Evolutionary conservation across 2,888 invertebrate species (phyloP), one percentile per base, ranked within the genome.

Genomic region (Pharmacophagus antenor): DNA sequence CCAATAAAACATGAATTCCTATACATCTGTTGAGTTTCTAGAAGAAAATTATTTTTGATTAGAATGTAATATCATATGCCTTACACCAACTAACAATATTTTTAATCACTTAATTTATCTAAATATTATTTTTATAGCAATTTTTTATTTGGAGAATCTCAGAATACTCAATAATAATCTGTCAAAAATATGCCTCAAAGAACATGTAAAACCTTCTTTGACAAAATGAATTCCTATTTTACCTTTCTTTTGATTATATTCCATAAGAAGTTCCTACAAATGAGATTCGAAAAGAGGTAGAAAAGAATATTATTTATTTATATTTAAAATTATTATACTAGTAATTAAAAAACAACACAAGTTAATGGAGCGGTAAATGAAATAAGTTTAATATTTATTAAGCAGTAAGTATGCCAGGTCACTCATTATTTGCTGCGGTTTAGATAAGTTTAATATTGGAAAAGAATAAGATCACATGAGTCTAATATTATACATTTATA

Each of bases 211-310:
- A 37, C 37, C 37, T n/a, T 37, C n/a, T 37, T n/a, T 37, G 3
- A 25, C n/a, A 18, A 51, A 57, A 42, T 21, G 21, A 44, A 44
- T 51, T 51, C 21, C 27, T 21, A 31, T 25, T 21, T 15, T 4
- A n/a, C 21, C 27, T 52, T 52, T 55, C 31, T 48, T 56, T 48
- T 56, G 22, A 56, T 56, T 22, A 31, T 48, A 22, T 47, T 4
- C n/a, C n/a, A 5, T 37, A 37, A n/a, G 4, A n/a, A 37, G 37
- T 37, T 37, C 4, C 6, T 5, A n/a, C 3, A 37, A n/a, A 5
- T n/a, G n/a, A 37, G 37, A 37, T 37, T 37, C n/a, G n/a, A 5
- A 27, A 27, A 6, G 10, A 10, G 7, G 23, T 31, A 31, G 31
- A 31, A 31, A 31, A 31, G 15, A 31, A 31, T 12, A 12, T 8